Conservation (phyloP, 2,888 invertebrate genomes). For the Tenthredo notha region DNA sequence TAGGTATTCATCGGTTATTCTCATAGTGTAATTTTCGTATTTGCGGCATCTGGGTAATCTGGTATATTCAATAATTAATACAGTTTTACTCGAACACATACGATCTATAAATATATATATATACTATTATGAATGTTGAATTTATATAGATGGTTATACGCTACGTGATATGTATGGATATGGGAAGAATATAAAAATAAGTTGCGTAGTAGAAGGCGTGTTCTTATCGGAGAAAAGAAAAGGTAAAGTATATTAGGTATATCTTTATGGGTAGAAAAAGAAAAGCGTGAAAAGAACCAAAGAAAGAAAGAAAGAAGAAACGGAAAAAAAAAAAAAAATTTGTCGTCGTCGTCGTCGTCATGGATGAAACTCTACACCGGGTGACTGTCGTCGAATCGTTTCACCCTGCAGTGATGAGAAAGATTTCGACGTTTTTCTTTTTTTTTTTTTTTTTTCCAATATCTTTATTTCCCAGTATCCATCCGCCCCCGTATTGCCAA, state of each 20-base stretch:
- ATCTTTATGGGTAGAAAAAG: background rate
- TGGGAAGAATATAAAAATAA: background rate
- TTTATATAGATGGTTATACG: background rate
- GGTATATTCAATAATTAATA: background rate
- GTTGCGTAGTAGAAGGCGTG: background rate
- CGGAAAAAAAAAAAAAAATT: background rate
- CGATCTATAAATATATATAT: background rate
- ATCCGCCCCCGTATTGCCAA: background rate
- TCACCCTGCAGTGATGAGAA: background rate
- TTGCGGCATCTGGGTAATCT: background rate
- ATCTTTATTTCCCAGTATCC: background rate
- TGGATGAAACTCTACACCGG: background rate
- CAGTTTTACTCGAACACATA: background rate
- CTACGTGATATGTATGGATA: constrained; percentile 2
- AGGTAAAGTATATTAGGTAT: constrained; percentile 14
- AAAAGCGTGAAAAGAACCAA: background rate
- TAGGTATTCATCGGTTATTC: background rate
- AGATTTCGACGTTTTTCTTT: background rate
- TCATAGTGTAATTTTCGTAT: background rate
- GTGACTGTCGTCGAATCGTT: constrained; percentile 18
- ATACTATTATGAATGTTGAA: background rate
- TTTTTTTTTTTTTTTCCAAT: constrained; percentile 21
- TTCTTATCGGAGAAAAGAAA: background rate
- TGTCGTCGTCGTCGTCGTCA: background rate
- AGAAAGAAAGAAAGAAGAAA: background rate